A percentile compares a stretch with the other conserved stretches of the same genome.
Evolutionary conservation across 1,140 invertebrate species (phyloP).

Genomic region (Drosophila pseudoobscura): DNA sequence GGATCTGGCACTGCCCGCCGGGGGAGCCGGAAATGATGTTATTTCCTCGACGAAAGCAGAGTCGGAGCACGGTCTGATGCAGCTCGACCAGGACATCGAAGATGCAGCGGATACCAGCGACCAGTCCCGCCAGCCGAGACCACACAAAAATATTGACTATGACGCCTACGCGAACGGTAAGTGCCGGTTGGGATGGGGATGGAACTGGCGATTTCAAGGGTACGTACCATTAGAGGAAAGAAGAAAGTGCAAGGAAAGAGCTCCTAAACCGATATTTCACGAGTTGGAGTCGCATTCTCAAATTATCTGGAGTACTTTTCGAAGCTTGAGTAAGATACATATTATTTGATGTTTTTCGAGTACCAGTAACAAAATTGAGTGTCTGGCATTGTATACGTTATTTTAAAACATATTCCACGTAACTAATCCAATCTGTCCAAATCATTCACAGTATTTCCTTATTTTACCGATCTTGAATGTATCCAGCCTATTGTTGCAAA

Average conservation of each 20-base stretch:
- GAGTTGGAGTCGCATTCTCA: background rate
- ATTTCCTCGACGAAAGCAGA: slow-evolving; percentile 47
- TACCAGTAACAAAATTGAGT: too few relatives aligned
- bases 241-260: too few relatives aligned
- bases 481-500: too few relatives aligned
- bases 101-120: slow-evolving; percentile 9
- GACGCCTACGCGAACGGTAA: slow-evolving; percentile 63
- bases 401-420: too few relatives aligned
- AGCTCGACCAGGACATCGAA: slow-evolving; percentile 24
- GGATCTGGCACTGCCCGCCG: slow-evolving; percentile 2
- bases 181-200: slow-evolving; percentile 3
- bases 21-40: slow-evolving; percentile 61
- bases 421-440: too few relatives aligned
- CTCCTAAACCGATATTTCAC: background rate
- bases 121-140: background rate
- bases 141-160: slow-evolving; percentile 51
- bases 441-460: too few relatives aligned
- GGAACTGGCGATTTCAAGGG: background rate
- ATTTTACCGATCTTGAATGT: too few relatives aligned
- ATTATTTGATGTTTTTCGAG: too few relatives aligned
- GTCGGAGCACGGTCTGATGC: slow-evolving; percentile 6
- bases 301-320: background rate
- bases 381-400: too few relatives aligned
- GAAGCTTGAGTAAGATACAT: too few relatives aligned
- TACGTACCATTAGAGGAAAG: background rate